These are phyloP conservation scores for Xylota sylvarum DNA, from an alignment of 2,888 invertebrate genomes.

Conservation along the genomic window DNA sequence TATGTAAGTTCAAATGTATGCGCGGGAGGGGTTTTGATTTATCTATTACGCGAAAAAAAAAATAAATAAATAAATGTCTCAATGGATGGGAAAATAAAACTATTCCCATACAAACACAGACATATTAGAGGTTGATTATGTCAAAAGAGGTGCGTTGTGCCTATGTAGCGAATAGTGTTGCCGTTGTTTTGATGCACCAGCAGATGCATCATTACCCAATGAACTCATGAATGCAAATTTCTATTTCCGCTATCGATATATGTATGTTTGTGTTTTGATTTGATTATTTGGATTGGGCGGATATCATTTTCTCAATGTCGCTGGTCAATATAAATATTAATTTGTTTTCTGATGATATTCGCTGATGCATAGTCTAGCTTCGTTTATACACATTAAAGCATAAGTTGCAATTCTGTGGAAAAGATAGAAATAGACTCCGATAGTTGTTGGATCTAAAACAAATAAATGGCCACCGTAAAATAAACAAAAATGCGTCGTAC, in stretches of 20 bases:
- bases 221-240: slow-evolving; percentile 16
- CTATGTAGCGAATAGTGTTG: slow-evolving; percentile 9
- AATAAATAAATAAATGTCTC: slow-evolving; percentile 9
- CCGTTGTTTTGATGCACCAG: slow-evolving; percentile 7
- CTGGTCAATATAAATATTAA: slow-evolving; percentile 3
- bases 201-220: neutral
- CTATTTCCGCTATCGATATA: neutral
- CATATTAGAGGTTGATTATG: slow-evolving; percentile 20
- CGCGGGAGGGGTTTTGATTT: slow-evolving; percentile 6
- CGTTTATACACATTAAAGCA: too few species aligned
- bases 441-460: too few species aligned
- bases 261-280: neutral
- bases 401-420: too few species aligned
- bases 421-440: too few species aligned
- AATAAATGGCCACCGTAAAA: too few species aligned
- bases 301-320: slow-evolving; percentile 28
- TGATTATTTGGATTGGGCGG: neutral
- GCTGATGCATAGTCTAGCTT: too few species aligned
- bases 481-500: too few species aligned
- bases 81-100: neutral
- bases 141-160: slow-evolving; percentile 20
- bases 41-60: slow-evolving; percentile 11
- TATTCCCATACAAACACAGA: neutral
- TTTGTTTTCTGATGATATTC: neutral
- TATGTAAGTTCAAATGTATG: neutral